Evolutionary conservation across 1,140 invertebrate genomes (phyloP).

Genomic region (Pseudachorutes palmiensis): DNA sequence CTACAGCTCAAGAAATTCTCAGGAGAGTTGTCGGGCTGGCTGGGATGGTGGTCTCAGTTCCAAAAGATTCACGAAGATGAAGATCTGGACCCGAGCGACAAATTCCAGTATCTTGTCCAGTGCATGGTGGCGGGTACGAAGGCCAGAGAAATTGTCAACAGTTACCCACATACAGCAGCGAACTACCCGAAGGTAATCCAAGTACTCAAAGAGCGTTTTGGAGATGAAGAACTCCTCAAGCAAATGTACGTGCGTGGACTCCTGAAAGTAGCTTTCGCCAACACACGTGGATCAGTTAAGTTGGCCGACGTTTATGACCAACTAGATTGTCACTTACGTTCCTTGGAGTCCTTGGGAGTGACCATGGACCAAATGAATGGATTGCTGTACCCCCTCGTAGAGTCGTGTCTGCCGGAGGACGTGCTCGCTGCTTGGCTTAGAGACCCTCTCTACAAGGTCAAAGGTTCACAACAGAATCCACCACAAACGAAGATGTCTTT

Average conservation of each 20-base stretch:
- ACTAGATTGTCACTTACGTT: slow-evolving; percentile 15
- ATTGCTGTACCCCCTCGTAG: slow-evolving; percentile 38
- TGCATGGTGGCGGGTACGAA: neutral
- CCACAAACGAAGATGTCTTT: neutral
- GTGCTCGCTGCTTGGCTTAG: slow-evolving; percentile 40
- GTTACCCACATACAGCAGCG: slow-evolving; percentile 11
- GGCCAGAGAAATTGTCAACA: slow-evolving; percentile 18
- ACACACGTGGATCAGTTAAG: neutral
- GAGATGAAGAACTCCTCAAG: slow-evolving; percentile 3
- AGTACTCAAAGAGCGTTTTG: slow-evolving; percentile 14
- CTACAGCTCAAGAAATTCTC: slow-evolving; percentile 40
- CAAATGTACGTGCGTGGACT: slow-evolving; percentile 20
- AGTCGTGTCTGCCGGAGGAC: neutral
- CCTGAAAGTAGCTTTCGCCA: slow-evolving; percentile 1
- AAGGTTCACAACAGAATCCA: neutral
- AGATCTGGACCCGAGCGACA: slow-evolving; percentile 38
- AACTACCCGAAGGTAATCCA: slow-evolving; percentile 24
- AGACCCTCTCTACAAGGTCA: neutral
- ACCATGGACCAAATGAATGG: slow-evolving; percentile 40
- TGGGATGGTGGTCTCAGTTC: slow-evolving; percentile 42
- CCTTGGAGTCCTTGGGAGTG: slow-evolving; percentile 28
- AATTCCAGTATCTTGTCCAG: slow-evolving; percentile 39
- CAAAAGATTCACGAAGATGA: slow-evolving; percentile 41
- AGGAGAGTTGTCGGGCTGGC: slow-evolving; percentile 41
- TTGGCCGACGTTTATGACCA: slow-evolving; percentile 5